Evolutionary conservation across 1,140 invertebrate species (phyloP).

Genomic region (Gryon sp.): DNA sequence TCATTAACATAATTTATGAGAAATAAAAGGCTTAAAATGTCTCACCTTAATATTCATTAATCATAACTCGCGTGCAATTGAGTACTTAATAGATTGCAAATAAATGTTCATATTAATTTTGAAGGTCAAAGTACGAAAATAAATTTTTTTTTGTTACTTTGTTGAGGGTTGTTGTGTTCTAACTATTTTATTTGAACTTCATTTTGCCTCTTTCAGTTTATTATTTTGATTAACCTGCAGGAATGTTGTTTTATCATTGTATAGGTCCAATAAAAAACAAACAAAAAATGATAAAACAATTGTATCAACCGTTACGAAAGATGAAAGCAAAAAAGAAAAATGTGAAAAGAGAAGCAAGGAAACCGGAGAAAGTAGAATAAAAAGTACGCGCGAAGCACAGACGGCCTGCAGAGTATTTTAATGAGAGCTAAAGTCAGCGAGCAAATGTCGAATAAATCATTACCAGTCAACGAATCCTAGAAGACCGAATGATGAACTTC

Average conservation of each 20-base stretch:
- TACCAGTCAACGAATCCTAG: conserved; percentile 64
- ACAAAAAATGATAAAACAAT: no score
- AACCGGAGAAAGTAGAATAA: conserved; percentile 23
- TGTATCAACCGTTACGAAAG: no score
- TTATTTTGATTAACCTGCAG: no score
- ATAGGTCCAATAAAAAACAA: no score
- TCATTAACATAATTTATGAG: conserved; percentile 37
- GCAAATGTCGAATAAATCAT: conserved; percentile 78
- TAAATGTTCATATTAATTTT: neutral
- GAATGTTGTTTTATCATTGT: no score
- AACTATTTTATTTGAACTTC: no score
- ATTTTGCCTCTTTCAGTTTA: no score
- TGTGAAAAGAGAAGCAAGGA: conserved; percentile 2
- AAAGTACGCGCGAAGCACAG: conserved; percentile 32
- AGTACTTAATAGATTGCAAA: conserved; percentile 5
- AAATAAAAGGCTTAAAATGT: conserved; percentile 21
- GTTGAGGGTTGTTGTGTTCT: no score
- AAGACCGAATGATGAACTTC: conserved; percentile 38
- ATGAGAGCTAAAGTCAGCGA: conserved; percentile 75
- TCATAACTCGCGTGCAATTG: conserved; percentile 30
- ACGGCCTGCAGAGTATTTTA: conserved; percentile 72
- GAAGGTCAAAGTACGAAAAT: neutral
- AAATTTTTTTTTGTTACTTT: no score
- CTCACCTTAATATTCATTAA: conserved; percentile 32
- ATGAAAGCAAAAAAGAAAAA: conserved; percentile 18